Conservation (phyloP, 2,113 vertebrate species). For the Morone saxatilis region DNA sequence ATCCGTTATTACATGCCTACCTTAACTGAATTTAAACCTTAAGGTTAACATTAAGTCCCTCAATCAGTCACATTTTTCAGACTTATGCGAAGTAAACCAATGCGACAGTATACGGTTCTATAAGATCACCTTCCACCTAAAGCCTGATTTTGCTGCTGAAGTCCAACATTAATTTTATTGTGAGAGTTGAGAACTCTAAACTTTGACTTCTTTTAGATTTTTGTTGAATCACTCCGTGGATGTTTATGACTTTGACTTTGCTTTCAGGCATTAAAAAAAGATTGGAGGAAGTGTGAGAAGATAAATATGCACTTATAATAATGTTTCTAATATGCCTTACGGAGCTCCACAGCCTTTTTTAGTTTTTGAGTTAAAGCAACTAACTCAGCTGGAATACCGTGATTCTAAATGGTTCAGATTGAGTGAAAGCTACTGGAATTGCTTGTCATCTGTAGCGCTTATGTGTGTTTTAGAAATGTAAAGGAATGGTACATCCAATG, state of each 20-base stretch:
- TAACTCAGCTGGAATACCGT: constrained; percentile 12
- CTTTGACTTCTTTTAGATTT: constrained; percentile 27
- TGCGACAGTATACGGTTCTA: not conserved
- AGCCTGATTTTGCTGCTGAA: constrained; percentile 12
- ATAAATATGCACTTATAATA: constrained; percentile 22
- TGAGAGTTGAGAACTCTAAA: constrained; percentile 7
- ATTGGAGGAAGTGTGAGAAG: constrained; percentile 6
- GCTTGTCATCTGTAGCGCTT: not conserved
- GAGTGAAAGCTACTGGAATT: not conserved
- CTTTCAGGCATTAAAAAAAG: constrained; percentile 38
- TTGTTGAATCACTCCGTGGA: constrained; percentile 25
- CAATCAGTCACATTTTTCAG: not conserved
- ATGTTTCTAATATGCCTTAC: constrained; percentile 18
- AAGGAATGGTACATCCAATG: not conserved
- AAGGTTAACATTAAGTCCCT: not conserved
- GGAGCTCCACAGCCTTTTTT: constrained; percentile 4
- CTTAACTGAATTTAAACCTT: not conserved
- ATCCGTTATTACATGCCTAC: not conserved
- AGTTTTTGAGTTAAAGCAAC: constrained; percentile 25
- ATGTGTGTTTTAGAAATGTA: not conserved
- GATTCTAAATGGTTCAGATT: not conserved
- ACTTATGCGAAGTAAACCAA: not conserved
- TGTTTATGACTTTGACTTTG: constrained; percentile 45
- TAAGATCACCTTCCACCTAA: not conserved
- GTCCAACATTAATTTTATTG: constrained; percentile 26